Base-by-base conservation (phyloP, 2,888 invertebrate genomes). In the Lasioglossum morio region DNA sequence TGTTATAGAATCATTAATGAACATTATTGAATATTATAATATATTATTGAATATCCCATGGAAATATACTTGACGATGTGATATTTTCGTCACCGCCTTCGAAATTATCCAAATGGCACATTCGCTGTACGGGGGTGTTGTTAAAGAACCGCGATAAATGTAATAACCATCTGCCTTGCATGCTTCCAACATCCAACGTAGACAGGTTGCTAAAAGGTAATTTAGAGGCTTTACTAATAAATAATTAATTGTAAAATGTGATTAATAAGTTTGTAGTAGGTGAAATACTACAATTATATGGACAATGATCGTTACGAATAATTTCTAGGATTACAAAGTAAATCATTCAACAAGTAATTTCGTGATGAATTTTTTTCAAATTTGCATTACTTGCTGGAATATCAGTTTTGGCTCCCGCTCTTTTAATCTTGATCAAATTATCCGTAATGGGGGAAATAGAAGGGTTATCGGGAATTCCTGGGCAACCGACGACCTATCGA, bases 41-140 rank as follows among this genome's bases (percentile, higher is more conserved):
- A 14, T 43, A 14, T 8, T 19, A 30, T 43, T 16, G 10, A 77
- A 4, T 7, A 43, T 69, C 43, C 23, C 3, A 7, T 48, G 5
- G 12, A 23, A n/a, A 48, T 63, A 27, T 74, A 92, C 94, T 85
- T 94, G 94, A 57, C 79, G 81, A 14, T 87, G 70, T 4, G 94
- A 93, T 77, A 94, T 92, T 88, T 80, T 91, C 74, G 93, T 89
- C 8, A 92, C 83, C 3, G 86, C 81, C 0, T 94, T 90, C 14
- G 93, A 46, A 14, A 94, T 81, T 30, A 94, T 93, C 94, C 94
- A 94, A 75, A 87, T 91, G 1, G 91, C 94, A 60, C 94, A 94
- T 81, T 94, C 93, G 30, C 77, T 46, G 76, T 89, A 94, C 0
- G 94, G 94, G 5, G 81, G 73, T 46, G 84, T 88, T 0, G 94